phyloP scores from a whole-genome alignment of 2,797 vertebrate species.

The Helicolenus hilgendorfi region DNA sequence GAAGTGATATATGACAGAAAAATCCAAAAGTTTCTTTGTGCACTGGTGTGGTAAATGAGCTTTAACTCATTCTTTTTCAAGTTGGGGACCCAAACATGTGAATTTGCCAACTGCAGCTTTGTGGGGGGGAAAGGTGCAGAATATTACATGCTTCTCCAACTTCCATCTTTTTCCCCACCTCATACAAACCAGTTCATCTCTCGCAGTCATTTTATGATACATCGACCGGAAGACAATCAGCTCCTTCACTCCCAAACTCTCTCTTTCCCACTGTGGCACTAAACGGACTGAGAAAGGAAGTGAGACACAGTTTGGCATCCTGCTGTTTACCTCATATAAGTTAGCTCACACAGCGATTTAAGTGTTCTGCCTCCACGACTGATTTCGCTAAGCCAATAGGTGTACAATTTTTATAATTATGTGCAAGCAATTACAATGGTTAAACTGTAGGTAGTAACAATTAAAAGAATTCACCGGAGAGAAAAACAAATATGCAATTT shows the following conservation, averaged over 20 bases:
- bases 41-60: neutral
- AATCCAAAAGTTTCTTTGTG: neutral
- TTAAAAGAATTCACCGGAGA: neutral
- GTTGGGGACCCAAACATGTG: neutral
- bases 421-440: neutral
- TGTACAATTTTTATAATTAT: neutral
- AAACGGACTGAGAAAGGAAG: neutral
- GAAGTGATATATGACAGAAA: neutral
- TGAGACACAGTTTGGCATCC: constrained; percentile 17
- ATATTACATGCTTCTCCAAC: neutral
- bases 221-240: neutral
- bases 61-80: neutral
- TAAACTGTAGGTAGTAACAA: neutral
- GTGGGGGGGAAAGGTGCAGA: neutral
- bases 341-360: neutral
- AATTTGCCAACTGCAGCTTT: neutral
- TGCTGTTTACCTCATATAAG: constrained; percentile 19
- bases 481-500: neutral
- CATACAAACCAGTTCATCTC: neutral
- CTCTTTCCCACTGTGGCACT: neutral
- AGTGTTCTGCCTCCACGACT: neutral
- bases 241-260: neutral
- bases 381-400: neutral
- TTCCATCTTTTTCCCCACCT: neutral
- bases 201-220: neutral